These are phyloP conservation scores for Octomys mimax DNA, from an alignment of 2,797 vertebrate species.

Conservation along the genomic window DNA sequence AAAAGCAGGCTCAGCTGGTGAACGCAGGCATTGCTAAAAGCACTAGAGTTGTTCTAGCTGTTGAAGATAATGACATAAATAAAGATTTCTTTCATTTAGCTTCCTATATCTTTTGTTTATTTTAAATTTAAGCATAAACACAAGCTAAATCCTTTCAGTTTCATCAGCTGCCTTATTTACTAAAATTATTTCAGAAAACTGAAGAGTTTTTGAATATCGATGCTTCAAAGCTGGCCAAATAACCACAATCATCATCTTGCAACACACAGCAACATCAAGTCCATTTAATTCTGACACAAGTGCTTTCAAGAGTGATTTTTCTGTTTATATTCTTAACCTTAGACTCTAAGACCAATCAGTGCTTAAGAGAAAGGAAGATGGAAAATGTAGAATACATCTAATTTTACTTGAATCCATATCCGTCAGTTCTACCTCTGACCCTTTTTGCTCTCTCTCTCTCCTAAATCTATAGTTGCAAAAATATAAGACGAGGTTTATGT, in stretches of 20 bases:
- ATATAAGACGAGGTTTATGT: neutral
- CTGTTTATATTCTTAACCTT: neutral
- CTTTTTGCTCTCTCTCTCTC: neutral
- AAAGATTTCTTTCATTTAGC: neutral
- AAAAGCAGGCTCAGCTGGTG: neutral
- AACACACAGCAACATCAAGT: neutral
- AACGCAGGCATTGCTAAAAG: neutral
- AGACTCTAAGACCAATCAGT: neutral
- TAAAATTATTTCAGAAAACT: constrained; percentile 36
- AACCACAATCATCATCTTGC: constrained; percentile 11
- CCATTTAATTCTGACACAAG: neutral
- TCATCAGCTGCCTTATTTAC: neutral
- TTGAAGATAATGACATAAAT: neutral
- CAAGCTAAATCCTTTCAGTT: neutral
- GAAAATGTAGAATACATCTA: neutral
- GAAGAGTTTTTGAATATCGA: neutral
- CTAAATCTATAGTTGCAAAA: neutral
- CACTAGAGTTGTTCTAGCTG: neutral
- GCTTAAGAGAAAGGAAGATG: neutral
- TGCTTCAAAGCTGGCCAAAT: neutral
- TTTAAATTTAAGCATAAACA: neutral
- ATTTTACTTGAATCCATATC: neutral
- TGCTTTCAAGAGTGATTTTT: neutral
- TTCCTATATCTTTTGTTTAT: neutral
- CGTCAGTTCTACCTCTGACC: neutral